phyloP scores from a whole-genome alignment of 2,888 invertebrate species.

The Theristus sp. region DNA sequence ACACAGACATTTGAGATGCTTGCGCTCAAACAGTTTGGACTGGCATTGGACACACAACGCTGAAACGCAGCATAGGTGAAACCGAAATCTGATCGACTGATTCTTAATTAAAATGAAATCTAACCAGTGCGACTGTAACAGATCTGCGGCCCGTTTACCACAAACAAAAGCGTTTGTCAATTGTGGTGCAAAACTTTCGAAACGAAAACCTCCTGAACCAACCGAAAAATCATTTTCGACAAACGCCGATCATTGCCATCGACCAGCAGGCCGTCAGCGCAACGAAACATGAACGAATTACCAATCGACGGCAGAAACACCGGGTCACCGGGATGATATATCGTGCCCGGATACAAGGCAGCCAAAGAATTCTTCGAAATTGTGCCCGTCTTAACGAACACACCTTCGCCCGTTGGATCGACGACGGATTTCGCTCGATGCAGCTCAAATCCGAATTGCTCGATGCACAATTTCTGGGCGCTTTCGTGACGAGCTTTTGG shows the following conservation, averaged over 20 bases:
- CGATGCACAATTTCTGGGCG: not conserved
- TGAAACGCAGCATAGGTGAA: no score
- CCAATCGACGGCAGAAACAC: slow-evolving; percentile 35
- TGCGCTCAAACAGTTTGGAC: no score
- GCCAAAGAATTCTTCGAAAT: not conserved
- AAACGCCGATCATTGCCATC: slow-evolving; percentile 37
- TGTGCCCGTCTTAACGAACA: slow-evolving; percentile 1
- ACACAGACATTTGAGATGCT: no score
- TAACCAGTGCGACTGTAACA: slow-evolving; percentile 7
- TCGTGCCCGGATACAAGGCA: slow-evolving; percentile 27
- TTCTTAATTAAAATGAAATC: no score
- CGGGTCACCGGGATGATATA: slow-evolving; percentile 35
- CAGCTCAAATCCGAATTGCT: not conserved
- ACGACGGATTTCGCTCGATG: not conserved
- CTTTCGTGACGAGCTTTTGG: no score
- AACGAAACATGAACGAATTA: slow-evolving; percentile 37
- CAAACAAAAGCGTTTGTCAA: not conserved
- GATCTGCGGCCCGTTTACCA: not conserved
- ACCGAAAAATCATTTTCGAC: slow-evolving; percentile 35
- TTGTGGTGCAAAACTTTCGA: no score
- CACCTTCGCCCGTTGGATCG: not conserved
- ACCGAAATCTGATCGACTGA: no score
- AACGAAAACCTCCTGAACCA: no score
- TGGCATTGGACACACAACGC: no score
- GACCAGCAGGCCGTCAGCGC: slow-evolving; percentile 34